A percentile compares a stretch with the other conserved stretches of the same genome.
phyloP scores from a whole-genome alignment of 2,797 vertebrate genomes.

The Emys orbicularis region DNA sequence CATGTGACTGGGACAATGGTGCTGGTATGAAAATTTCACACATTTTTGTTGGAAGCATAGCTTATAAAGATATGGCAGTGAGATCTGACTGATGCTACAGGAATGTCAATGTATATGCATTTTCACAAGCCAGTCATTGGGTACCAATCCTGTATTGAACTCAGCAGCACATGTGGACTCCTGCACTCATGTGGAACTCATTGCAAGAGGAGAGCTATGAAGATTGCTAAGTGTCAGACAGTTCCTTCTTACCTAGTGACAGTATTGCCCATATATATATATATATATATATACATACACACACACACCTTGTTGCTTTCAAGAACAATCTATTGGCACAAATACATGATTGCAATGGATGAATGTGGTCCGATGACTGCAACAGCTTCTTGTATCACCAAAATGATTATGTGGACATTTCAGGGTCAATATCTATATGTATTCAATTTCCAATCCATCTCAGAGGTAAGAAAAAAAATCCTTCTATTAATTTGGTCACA shows the following conservation, averaged over 20 bases:
- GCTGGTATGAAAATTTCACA: background rate
- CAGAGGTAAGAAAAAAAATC: conserved; percentile 19
- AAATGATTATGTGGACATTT: background rate
- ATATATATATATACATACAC: too few species aligned
- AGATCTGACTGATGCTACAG: background rate
- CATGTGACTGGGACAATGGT: background rate
- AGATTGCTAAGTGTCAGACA: background rate
- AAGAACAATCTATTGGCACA: background rate
- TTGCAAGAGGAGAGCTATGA: background rate
- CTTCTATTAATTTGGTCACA: background rate
- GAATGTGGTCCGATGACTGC: background rate
- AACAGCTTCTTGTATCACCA: background rate
- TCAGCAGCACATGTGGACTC: background rate
- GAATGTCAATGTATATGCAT: background rate
- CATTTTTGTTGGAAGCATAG: background rate
- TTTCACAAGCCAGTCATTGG: background rate
- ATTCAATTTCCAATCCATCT: background rate
- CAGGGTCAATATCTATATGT: background rate
- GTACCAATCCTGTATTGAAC: background rate
- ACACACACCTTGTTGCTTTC: background rate
- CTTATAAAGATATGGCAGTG: background rate
- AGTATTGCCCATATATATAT: background rate
- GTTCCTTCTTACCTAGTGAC: background rate
- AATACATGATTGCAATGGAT: background rate
- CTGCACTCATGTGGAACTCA: background rate